Evolutionary conservation across 2,797 vertebrate species (phyloP).

Genomic region (Betta splendens): DNA sequence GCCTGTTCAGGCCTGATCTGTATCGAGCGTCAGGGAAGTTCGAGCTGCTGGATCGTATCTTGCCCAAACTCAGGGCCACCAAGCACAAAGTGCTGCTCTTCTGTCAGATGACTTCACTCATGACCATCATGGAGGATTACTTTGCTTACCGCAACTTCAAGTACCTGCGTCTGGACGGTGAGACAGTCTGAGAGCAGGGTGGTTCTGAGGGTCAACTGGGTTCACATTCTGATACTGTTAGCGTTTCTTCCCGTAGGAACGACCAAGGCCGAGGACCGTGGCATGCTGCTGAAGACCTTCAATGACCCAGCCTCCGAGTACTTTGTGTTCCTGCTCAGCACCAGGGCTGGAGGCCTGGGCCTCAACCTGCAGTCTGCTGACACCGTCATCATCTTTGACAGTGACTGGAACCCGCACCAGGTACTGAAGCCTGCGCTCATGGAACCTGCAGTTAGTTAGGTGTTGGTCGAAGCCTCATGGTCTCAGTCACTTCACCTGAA

Average conservation of each 20-base stretch:
- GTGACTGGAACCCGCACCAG: slow-evolving; percentile 99
- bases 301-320: slow-evolving; percentile 92
- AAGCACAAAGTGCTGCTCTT: slow-evolving; percentile 98
- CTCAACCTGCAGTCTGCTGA: slow-evolving; percentile 97
- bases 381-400: slow-evolving; percentile 96
- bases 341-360: slow-evolving; percentile 92
- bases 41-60: slow-evolving; percentile 94
- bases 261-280: slow-evolving; percentile 96
- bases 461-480: no score
- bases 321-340: slow-evolving; percentile 96
- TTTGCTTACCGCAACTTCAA: slow-evolving; percentile 95
- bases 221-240: background rate
- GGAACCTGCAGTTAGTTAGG: no score
- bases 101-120: slow-evolving; percentile 98
- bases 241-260: slow-evolving; percentile 81
- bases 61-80: slow-evolving; percentile 94
- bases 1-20: slow-evolving; percentile 83
- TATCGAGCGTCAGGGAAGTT: slow-evolving; percentile 97
- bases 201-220: background rate
- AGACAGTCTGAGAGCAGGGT: slow-evolving; percentile 36
- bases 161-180: slow-evolving; percentile 96
- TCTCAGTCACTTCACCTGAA: background rate
- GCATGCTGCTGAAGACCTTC: slow-evolving; percentile 94
- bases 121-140: slow-evolving; percentile 99
- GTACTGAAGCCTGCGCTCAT: no score